phyloP scores from a whole-genome alignment of 2,113 vertebrate genomes.

The Hypomesus transpacificus region DNA sequence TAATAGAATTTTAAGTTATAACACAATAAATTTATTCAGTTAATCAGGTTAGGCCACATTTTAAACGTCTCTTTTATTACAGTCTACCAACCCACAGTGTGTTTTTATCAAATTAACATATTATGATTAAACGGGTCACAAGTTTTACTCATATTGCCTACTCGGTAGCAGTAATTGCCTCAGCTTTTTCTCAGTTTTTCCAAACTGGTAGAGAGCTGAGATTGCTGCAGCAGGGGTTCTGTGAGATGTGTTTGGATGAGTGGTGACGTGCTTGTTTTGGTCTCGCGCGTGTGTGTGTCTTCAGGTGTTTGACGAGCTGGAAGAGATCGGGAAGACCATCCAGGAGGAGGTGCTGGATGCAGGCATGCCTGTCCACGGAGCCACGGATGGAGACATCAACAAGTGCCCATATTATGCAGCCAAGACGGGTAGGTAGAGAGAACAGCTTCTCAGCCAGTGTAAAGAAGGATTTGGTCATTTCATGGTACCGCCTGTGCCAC shows the following conservation, averaged over 20 bases:
- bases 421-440: conserved; percentile 68
- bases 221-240: background rate
- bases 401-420: conserved; percentile 91
- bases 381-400: conserved; percentile 78
- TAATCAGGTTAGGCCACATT: too few species aligned
- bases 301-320: conserved; percentile 92
- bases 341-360: conserved; percentile 74
- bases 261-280: background rate
- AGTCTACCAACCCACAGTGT: too few species aligned
- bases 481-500: too few species aligned
- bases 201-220: too few species aligned
- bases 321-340: conserved; percentile 76
- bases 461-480: background rate
- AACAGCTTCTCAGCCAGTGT: background rate
- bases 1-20: too few species aligned
- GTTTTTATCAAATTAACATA: too few species aligned
- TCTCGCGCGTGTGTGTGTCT: conserved; percentile 22
- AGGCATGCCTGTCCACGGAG: conserved; percentile 73
- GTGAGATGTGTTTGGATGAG: background rate
- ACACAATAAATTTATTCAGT: too few species aligned
- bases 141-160: too few species aligned
- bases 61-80: too few species aligned
- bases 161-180: too few species aligned
- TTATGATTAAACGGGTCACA: too few species aligned
- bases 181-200: too few species aligned